These are phyloP conservation scores for Buathra laborator DNA, from an alignment of 2,888 invertebrate genomes.

Conservation along the genomic window DNA sequence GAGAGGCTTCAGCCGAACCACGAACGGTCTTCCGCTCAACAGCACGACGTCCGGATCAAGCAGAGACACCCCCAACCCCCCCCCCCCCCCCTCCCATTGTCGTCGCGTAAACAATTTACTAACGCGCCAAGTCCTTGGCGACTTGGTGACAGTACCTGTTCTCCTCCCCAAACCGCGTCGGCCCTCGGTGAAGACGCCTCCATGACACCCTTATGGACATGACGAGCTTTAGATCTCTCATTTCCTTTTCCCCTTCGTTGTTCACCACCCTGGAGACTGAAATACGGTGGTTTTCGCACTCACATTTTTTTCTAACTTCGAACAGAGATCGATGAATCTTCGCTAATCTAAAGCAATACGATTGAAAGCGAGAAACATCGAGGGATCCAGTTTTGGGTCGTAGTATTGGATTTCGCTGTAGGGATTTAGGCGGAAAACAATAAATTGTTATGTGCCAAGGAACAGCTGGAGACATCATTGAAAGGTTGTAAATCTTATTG, in stretches of 20 bases:
- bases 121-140: conserved; percentile 46
- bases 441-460: neutral
- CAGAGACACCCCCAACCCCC: conserved; percentile 17
- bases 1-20: conserved; percentile 44
- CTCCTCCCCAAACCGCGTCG: neutral
- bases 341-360: neutral
- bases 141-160: conserved; percentile 13
- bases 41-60: conserved; percentile 61
- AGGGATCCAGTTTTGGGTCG: neutral
- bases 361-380: neutral
- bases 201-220: conserved; percentile 27
- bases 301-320: neutral
- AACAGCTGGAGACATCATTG: neutral
- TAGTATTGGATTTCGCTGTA: neutral
- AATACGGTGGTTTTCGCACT: neutral
- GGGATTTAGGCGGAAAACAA: neutral
- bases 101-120: conserved; percentile 72
- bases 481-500: neutral
- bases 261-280: too few species aligned
- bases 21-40: conserved; percentile 56
- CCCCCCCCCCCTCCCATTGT: conserved; percentile 63
- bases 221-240: conserved; percentile 27
- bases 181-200: conserved; percentile 28
- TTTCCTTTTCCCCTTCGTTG: conserved; percentile 12
- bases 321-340: neutral